These are phyloP conservation scores for Antheraea assamensis DNA, from an alignment of 2,888 invertebrate genomes.

Conservation along the genomic window DNA sequence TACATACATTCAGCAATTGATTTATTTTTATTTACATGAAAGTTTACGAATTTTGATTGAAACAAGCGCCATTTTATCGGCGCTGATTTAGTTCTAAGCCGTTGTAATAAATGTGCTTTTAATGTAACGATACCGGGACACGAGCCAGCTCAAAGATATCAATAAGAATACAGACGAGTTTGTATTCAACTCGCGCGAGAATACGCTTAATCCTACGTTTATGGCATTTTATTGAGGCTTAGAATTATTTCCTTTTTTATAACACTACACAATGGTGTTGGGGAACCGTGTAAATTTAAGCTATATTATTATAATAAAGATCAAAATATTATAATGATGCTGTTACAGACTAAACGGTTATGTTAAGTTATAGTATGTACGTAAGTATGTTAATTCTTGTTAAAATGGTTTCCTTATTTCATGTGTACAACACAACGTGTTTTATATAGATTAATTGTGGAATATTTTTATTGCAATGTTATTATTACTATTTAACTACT, in stretches of 20 bases:
- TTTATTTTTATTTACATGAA: too few relatives aligned
- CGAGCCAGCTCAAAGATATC: constrained; percentile 51
- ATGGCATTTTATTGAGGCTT: constrained; percentile 13
- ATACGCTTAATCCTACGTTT: constrained; percentile 19
- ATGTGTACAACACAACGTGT: too few relatives aligned
- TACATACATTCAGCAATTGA: too few relatives aligned
- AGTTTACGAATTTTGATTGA: constrained; percentile 20
- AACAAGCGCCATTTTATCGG: constrained; percentile 58
- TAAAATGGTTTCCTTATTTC: too few relatives aligned
- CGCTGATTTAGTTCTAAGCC: constrained; percentile 67
- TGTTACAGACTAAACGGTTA: neutral
- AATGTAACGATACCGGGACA: constrained; percentile 72
- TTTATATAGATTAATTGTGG: too few relatives aligned
- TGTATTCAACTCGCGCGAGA: constrained; percentile 18
- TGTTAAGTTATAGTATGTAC: neutral
- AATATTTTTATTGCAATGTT: too few relatives aligned
- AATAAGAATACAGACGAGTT: constrained; percentile 21
- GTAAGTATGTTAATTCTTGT: too few relatives aligned
- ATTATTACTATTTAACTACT: too few relatives aligned
- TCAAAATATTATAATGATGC: neutral
- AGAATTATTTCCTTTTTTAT: constrained; percentile 7
- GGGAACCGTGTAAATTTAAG: constrained; percentile 5
- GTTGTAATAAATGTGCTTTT: constrained; percentile 78
- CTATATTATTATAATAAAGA: constrained; percentile 1
- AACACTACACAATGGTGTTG: neutral